A percentile compares a stretch with the other conserved stretches of the same genome.
phyloP scores from a whole-genome alignment of 2,113 vertebrate species.

The Aplodontia rufa region DNA sequence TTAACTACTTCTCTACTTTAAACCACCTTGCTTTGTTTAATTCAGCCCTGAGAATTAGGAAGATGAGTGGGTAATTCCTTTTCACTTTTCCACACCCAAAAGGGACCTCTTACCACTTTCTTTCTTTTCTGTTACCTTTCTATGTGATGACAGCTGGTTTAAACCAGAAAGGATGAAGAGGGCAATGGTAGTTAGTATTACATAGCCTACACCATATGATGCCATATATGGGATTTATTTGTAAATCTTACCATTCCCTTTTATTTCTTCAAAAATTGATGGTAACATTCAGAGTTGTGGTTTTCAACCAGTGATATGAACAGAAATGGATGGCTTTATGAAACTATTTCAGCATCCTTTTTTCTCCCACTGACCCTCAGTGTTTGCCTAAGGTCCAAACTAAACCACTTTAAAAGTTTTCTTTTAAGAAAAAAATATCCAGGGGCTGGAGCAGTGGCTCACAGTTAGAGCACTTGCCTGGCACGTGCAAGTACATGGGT shows the following conservation, averaged over 20 bases:
- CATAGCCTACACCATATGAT: neutral
- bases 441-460: no score
- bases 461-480: no score
- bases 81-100: neutral
- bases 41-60: neutral
- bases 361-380: neutral
- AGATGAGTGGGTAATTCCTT: neutral
- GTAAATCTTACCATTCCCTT: neutral
- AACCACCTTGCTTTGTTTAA: neutral
- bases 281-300: neutral
- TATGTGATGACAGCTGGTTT: neutral
- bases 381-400: neutral
- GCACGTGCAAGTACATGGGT: no score
- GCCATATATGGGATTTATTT: neutral
- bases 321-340: neutral
- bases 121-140: neutral
- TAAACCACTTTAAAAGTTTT: neutral
- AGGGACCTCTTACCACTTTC: fast-evolving
- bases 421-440: neutral
- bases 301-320: neutral
- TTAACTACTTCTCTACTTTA: neutral
- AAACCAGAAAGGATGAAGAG: neutral
- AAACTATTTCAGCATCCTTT: neutral
- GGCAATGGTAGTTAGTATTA: neutral
- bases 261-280: neutral